phyloP scores from a whole-genome alignment of 2,797 vertebrate genomes.

The Nyctalus aviator region DNA sequence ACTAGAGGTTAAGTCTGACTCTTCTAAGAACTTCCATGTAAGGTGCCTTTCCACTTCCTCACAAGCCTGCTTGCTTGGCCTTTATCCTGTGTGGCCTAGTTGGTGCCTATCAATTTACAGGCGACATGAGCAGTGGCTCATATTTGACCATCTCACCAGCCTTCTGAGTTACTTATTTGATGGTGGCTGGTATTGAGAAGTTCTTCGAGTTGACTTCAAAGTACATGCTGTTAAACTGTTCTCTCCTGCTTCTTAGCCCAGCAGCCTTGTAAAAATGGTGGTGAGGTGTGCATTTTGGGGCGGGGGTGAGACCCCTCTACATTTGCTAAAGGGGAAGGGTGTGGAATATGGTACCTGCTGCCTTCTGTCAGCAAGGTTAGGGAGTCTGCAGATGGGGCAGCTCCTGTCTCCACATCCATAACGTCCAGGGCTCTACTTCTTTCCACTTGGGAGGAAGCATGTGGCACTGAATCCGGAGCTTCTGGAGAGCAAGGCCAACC shows the following conservation, averaged over 20 bases:
- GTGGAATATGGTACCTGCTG: neutral
- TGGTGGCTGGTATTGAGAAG: neutral
- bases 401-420: neutral
- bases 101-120: neutral
- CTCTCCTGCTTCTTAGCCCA: neutral
- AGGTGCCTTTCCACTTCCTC: neutral
- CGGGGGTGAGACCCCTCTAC: neutral
- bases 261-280: neutral
- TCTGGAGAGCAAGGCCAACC: neutral
- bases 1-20: neutral
- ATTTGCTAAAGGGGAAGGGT: neutral
- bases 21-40: neutral
- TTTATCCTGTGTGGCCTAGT: neutral
- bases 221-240: neutral
- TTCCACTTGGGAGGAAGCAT: neutral
- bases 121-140: neutral
- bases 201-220: neutral
- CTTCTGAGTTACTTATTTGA: slow-evolving; percentile 32
- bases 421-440: neutral
- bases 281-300: neutral
- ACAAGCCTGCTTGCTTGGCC: neutral
- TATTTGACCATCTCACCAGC: neutral
- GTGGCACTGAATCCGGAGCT: neutral
- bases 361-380: neutral
- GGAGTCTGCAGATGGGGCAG: neutral